These are phyloP conservation scores for Drosophila gaucha DNA, from an alignment of 2,888 invertebrate species.

Conservation along the genomic window DNA sequence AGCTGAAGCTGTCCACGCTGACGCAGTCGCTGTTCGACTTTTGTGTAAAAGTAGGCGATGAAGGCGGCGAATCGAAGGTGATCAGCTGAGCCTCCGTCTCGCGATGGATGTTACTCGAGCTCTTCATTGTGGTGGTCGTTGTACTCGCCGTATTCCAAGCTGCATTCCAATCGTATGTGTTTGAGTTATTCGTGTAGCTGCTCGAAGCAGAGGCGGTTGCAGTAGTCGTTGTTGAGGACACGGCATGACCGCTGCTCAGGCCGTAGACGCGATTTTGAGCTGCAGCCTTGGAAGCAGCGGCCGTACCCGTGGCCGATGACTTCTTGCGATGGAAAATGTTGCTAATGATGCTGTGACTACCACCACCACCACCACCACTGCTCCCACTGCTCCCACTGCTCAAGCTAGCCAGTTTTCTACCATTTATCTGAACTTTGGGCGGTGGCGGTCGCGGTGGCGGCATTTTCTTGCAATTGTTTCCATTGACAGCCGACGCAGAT, in stretches of 20 bases:
- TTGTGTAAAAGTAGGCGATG: constrained; percentile 90
- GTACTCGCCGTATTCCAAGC: constrained; percentile 72
- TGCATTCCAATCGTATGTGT: constrained; percentile 73
- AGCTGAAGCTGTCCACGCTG: constrained; percentile 91
- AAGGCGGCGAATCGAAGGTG: constrained; percentile 90
- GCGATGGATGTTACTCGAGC: constrained; percentile 29
- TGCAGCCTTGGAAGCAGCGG: constrained; percentile 63
- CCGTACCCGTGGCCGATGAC: constrained; percentile 56
- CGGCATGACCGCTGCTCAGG: constrained; percentile 72
- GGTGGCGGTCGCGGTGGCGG: constrained; percentile 85
- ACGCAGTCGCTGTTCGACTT: constrained; percentile 91
- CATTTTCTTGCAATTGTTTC: constrained; percentile 74
- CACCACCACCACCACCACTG: constrained; percentile 21
- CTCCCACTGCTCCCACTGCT: constrained; percentile 14
- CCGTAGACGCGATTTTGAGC: constrained; percentile 76
- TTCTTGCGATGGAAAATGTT: constrained; percentile 83
- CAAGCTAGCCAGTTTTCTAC: constrained; percentile 61
- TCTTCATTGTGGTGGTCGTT: constrained; percentile 19
- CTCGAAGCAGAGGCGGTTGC: constrained; percentile 15
- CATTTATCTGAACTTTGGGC: constrained; percentile 76
- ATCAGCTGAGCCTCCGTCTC: constrained; percentile 86
- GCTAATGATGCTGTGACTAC: constrained; percentile 70
- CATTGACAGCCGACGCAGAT: constrained; percentile 13
- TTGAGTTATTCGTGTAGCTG: constrained; percentile 15
- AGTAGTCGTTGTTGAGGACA: constrained; percentile 21